Conservation (phyloP, 1,140 invertebrate genomes). For the Orchesella cincta region DNA sequence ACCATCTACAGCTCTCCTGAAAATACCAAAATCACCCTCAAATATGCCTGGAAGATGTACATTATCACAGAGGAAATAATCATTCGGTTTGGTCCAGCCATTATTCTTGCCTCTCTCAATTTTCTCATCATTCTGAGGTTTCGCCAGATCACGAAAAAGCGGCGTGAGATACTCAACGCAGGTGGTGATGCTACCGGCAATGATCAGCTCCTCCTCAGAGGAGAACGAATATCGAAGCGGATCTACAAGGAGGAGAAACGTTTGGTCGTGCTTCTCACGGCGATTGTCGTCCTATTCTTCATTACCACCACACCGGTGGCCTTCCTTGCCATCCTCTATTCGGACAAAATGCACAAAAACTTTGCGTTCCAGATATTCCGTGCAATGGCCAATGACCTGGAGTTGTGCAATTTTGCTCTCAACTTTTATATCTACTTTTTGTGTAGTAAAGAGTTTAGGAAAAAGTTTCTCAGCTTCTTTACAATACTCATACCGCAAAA, state of each 20-base stretch:
- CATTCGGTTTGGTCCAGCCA: slow-evolving; percentile 54
- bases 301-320: slow-evolving; percentile 58
- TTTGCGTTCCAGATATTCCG: slow-evolving; percentile 55
- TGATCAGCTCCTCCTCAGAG: slow-evolving; percentile 38
- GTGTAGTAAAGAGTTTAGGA: slow-evolving; percentile 56
- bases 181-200: slow-evolving; percentile 26
- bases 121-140: slow-evolving; percentile 55
- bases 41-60: slow-evolving; percentile 52
- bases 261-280: slow-evolving; percentile 56
- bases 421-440: slow-evolving; percentile 58
- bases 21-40: slow-evolving; percentile 48
- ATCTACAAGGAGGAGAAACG: slow-evolving; percentile 57
- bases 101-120: slow-evolving; percentile 55
- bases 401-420: slow-evolving; percentile 56
- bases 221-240: slow-evolving; percentile 51
- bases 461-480: slow-evolving; percentile 53
- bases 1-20: slow-evolving; percentile 51
- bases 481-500: slow-evolving; percentile 37
- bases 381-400: slow-evolving; percentile 55
- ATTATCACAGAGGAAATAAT: slow-evolving; percentile 52
- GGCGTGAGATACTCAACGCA: slow-evolving; percentile 48
- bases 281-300: slow-evolving; percentile 58
- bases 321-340: slow-evolving; percentile 55
- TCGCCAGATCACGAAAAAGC: slow-evolving; percentile 52
- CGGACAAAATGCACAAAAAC: slow-evolving; percentile 52